Base-by-base conservation (phyloP, 2,113 vertebrate genomes). In the Piaya cayana region DNA sequence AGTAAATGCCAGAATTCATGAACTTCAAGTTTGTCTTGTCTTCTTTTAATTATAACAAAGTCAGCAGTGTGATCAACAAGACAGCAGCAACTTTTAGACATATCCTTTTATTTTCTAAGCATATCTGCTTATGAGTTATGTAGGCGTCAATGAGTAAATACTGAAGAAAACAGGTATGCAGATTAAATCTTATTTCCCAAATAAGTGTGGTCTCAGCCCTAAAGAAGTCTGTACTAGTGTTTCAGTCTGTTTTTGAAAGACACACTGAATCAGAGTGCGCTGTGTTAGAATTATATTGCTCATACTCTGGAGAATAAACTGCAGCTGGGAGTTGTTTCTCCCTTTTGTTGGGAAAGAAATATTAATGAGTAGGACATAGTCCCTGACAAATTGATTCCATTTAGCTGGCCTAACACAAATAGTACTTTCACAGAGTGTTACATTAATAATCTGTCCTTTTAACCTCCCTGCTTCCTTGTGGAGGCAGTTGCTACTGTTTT, bases 361-460 rank as follows among this genome's bases (percentile, higher is more conserved):
- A 82, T 68, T 87, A 91, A 87, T 49, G 13, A 79, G 20, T 42
- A 80, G 37, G 62, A 69, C 70, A 67, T 10, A 67, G 15, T n/a
- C 50, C 91, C 63, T 91, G 67, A 88, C 32, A 92, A 89, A 92
- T 67, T 87, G 45, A 60, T 94, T 74, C 37, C 21, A 63, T 80
- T 91, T 91, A 95, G 11, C 29, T 93, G 45, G 26, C n/a, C 75
- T 94, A 87, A 79, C 27, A 72, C 15, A 59, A 71, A 81, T 30
- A 93, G 5, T 52, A 64, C 15, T 93, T 93, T 32, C 78, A 20
- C 20, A 53, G 75, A 93, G 39, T 74, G 86, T 87, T 85, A 77
- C 42, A 42, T 82, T 82, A 94, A 87, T 84, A 95, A 80, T 89
- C 36, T 74, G 26, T 85, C 39, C 27, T 87, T 92, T 82, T 59